Percentiles rank a stretch among this genome's conserved stretches.
Evolutionary conservation across 2,113 vertebrate species (phyloP).

Genomic region (Silurus glanis): DNA sequence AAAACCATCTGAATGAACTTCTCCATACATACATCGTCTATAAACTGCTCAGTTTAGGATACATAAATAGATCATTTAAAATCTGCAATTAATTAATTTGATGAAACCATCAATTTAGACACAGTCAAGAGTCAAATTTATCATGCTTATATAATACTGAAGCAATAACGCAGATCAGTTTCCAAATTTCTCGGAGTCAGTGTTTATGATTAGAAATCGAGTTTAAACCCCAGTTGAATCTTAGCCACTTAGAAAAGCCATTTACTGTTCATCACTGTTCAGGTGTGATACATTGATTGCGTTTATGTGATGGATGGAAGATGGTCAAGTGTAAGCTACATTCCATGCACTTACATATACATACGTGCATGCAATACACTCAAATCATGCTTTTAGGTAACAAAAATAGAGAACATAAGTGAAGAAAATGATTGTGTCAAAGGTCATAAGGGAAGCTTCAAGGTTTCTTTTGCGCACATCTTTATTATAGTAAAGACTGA

Average conservation of each 20-base stretch:
- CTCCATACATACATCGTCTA: neutral
- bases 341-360: constrained; percentile 33
- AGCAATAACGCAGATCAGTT: neutral
- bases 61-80: neutral
- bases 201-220: neutral
- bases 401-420: constrained; percentile 3
- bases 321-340: neutral
- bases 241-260: neutral
- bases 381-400: neutral
- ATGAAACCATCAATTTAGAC: neutral
- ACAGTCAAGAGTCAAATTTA: neutral
- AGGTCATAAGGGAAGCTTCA: neutral
- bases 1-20: too few relatives aligned
- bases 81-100: neutral
- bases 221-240: neutral
- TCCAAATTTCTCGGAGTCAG: neutral
- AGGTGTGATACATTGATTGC: neutral
- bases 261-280: neutral
- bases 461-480: constrained; percentile 4
- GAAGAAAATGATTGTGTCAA: neutral
- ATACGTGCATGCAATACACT: constrained; percentile 21
- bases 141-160: neutral
- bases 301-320: constrained; percentile 6
- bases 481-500: neutral
- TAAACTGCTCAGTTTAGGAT: neutral